Evolutionary conservation across 2,888 invertebrate genomes (phyloP).

Genomic region (Luffia ferchaultella): DNA sequence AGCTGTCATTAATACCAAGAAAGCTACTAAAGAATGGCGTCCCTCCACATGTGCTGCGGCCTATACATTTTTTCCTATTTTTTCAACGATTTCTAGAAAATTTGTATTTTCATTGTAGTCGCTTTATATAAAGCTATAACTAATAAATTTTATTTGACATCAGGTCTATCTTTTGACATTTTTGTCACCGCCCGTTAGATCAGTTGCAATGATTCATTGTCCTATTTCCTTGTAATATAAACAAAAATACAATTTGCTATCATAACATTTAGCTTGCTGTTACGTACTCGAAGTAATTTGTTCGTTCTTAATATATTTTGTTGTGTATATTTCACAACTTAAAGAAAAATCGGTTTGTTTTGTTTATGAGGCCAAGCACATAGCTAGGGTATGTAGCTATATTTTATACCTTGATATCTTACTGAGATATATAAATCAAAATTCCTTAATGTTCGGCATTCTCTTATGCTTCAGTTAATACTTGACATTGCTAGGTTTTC

Average conservation of each 20-base stretch:
- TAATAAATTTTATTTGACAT: not conserved
- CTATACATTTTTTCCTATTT: slow-evolving; percentile 41
- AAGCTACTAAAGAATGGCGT: slow-evolving; percentile 78
- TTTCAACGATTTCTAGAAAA: not conserved
- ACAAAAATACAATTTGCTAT: not conserved
- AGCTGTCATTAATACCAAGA: slow-evolving; percentile 69
- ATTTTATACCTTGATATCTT: slow-evolving; percentile 10
- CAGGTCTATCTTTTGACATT: not conserved
- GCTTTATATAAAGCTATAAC: not conserved
- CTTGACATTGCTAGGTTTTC: too few relatives aligned
- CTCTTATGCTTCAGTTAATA: too few relatives aligned
- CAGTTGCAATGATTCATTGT: slow-evolving; percentile 44
- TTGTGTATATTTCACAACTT: slow-evolving; percentile 16
- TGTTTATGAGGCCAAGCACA: not conserved
- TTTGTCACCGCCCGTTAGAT: slow-evolving; percentile 1
- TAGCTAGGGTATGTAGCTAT: slow-evolving; percentile 8
- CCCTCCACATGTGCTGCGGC: slow-evolving; percentile 73
- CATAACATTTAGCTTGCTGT: not conserved
- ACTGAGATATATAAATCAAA: too few relatives aligned
- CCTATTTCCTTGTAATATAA: slow-evolving; percentile 28
- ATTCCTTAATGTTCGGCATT: too few relatives aligned
- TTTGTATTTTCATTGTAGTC: not conserved
- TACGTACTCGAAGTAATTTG: not conserved
- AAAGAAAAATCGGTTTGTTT: slow-evolving; percentile 26
- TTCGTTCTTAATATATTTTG: not conserved